Conservation (phyloP, 2,797 vertebrate species). For the Rhabdomys pumilio region DNA sequence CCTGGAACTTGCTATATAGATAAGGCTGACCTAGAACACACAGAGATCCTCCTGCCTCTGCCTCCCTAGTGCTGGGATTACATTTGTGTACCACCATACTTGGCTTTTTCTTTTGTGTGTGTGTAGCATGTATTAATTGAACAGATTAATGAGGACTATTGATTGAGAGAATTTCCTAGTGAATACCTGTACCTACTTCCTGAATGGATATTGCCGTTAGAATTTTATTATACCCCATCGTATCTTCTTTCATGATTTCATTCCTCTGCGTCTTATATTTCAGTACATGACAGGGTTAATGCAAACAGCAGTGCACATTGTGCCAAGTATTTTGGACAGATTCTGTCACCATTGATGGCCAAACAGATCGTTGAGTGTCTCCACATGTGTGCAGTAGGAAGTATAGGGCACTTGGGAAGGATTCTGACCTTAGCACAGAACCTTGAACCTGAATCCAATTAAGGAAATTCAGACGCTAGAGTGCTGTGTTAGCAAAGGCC, state of each 20-base stretch:
- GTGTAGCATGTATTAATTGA: neutral
- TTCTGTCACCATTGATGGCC: neutral
- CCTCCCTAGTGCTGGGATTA: neutral
- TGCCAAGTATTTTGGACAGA: slow-evolving; percentile 29
- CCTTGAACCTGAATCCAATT: slow-evolving; percentile 9
- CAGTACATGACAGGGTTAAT: slow-evolving; percentile 22
- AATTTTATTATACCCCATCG: slow-evolving; percentile 33
- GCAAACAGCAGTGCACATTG: neutral
- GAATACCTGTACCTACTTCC: neutral
- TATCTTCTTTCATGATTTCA: neutral
- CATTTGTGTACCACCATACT: neutral
- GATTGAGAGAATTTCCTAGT: slow-evolving; percentile 57
- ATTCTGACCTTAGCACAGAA: neutral
- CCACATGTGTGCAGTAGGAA: neutral
- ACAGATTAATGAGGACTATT: neutral
- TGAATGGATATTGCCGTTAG: neutral
- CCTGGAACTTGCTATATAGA: neutral
- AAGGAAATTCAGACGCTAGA: slow-evolving; percentile 3
- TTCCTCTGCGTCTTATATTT: slow-evolving; percentile 21
- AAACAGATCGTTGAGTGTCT: neutral
- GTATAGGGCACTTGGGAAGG: neutral
- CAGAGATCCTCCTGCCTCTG: neutral
- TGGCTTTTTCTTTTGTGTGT: neutral
- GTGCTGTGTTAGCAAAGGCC: neutral
- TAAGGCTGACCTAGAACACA: neutral